Conservation (phyloP, 2,113 vertebrate species). For the Melanostigma gelatinosum region DNA sequence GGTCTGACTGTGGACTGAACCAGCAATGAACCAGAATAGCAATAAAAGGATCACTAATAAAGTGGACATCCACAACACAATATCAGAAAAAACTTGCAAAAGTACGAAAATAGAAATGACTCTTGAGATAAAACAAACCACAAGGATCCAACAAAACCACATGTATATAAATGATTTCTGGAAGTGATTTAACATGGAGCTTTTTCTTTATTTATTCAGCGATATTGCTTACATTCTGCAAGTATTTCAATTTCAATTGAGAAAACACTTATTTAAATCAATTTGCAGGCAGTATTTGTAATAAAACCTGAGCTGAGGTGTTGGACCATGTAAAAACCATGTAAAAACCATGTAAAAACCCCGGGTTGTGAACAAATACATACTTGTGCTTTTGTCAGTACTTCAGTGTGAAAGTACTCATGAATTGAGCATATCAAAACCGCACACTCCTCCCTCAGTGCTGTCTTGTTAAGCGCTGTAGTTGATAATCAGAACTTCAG, state of each 20-base stretch:
- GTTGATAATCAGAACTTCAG: background rate
- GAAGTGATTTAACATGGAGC: background rate
- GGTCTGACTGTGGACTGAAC: slow-evolving; percentile 42
- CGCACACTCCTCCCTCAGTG: background rate
- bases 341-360: background rate
- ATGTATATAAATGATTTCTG: background rate
- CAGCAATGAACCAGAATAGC: too few relatives aligned
- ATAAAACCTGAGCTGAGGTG: background rate
- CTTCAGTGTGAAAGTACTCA: background rate
- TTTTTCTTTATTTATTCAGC: background rate
- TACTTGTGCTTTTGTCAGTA: background rate
- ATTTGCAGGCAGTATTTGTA: background rate
- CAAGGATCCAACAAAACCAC: background rate
- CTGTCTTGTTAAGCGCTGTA: background rate
- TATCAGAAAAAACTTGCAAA: background rate
- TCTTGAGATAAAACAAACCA: background rate
- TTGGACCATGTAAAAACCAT: background rate
- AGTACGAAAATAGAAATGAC: background rate
- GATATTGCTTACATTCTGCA: background rate
- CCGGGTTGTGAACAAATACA: background rate
- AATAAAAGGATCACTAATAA: background rate
- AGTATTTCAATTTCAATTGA: background rate
- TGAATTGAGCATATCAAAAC: slow-evolving; percentile 3
- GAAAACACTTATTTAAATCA: background rate
- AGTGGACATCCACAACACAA: background rate